Conservation (phyloP, 2,888 invertebrate species). For the Eurytoma californica region DNA sequence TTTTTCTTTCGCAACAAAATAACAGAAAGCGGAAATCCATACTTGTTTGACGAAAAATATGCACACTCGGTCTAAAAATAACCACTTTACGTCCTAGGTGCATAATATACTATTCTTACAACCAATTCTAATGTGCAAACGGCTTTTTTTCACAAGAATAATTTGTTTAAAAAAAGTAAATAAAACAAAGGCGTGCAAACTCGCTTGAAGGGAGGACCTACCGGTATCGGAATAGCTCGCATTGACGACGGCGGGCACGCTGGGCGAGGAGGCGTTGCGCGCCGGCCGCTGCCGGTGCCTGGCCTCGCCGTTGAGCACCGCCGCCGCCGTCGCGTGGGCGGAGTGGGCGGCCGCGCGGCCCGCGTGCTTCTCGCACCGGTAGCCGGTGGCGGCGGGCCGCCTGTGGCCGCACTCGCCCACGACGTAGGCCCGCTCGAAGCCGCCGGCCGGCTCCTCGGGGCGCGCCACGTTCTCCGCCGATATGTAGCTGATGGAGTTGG, state of each 20-base stretch:
- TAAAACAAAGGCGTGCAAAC: too few species aligned
- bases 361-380: slow-evolving; percentile 72
- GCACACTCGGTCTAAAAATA: too few species aligned
- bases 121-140: too few species aligned
- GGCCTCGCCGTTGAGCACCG: slow-evolving; percentile 70
- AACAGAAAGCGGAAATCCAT: too few species aligned
- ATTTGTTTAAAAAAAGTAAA: too few species aligned
- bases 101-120: too few species aligned
- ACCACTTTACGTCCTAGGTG: too few species aligned
- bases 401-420: slow-evolving; percentile 71
- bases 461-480: slow-evolving; percentile 71
- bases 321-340: slow-evolving; percentile 62
- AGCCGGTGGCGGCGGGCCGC: slow-evolving; percentile 66
- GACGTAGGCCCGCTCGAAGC: slow-evolving; percentile 66
- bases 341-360: slow-evolving; percentile 59
- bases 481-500: slow-evolving; percentile 71
- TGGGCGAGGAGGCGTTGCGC: slow-evolving; percentile 72
- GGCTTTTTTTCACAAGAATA: too few species aligned
- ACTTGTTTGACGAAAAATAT: too few species aligned
- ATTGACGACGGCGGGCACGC: slow-evolving; percentile 68
- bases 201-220: slow-evolving; percentile 43
- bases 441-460: slow-evolving; percentile 64
- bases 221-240: slow-evolving; percentile 72
- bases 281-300: slow-evolving; percentile 39
- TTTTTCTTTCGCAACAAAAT: too few species aligned